Conservation (phyloP, 2,888 invertebrate genomes). For the Euzophera pinguis region DNA sequence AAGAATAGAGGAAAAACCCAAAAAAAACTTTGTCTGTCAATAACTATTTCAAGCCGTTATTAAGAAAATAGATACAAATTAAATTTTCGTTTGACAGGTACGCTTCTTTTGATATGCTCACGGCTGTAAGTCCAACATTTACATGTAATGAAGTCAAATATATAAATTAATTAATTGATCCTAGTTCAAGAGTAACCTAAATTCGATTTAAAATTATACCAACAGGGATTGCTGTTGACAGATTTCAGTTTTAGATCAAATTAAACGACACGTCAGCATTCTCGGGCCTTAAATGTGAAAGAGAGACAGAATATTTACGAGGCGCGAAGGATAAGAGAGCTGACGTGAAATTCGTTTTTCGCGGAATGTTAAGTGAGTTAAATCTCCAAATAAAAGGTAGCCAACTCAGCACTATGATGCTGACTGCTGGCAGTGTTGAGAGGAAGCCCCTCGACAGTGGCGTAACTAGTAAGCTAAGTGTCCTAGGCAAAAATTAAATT, state of each 20-base stretch:
- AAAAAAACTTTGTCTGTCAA: no score
- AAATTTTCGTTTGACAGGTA: no score
- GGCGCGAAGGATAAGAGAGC: constrained; percentile 29
- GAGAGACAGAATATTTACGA: constrained; percentile 42
- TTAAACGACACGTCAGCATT: constrained; percentile 52
- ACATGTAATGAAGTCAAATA: no score
- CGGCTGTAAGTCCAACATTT: no score
- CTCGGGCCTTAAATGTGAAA: constrained; percentile 12
- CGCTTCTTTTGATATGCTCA: no score
- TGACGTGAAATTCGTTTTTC: constrained; percentile 53
- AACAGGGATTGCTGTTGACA: constrained; percentile 49
- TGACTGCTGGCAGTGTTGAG: constrained; percentile 59
- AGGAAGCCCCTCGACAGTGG: constrained; percentile 21
- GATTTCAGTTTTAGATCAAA: constrained; percentile 69
- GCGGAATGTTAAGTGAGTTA: constrained; percentile 71
- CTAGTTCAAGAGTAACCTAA: constrained; percentile 13
- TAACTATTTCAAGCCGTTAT: no score
- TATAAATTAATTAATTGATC: background rate
- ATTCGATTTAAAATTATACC: constrained; percentile 31
- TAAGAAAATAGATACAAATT: no score
- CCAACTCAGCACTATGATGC: constrained; percentile 55
- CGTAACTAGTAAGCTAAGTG: background rate
- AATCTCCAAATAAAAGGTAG: constrained; percentile 74
- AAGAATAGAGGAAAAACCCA: no score
- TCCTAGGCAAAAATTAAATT: background rate